Base-by-base conservation (phyloP, 2,797 vertebrate genomes). In the Coendou prehensilis region DNA sequence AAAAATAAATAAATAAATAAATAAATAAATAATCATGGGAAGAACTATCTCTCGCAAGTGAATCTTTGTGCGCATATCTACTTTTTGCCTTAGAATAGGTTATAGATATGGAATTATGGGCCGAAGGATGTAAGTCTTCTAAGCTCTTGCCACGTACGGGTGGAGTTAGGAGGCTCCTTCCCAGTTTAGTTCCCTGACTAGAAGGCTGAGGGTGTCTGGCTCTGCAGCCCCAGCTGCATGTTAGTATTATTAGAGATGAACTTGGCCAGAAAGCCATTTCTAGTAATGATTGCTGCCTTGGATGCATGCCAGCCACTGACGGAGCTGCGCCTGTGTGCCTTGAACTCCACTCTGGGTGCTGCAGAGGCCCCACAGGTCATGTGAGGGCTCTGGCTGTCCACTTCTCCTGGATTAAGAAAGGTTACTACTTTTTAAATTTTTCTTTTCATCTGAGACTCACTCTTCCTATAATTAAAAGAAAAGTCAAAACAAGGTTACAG, bases 381-480 rank as follows among this genome's bases (percentile, higher is more conserved):
- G 57, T 0, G 13, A 81, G 50, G 71, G 37, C 79, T 41, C n/a
- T 63, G 45, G 45, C 81, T 2, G 2, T 54, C 63, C 37, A 30
- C 63, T 18, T 33, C 28, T 20, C 20, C 30, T 61, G 37, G 41
- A 28, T 50, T 15, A 23, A 56, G 41, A 76, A 52, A 86, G 17
- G 57, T n/a, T 8, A 50, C 61, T 78, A 91, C 37, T 78, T 63
- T 56, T 73, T 87, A 13, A 56, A 47, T 57, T 45, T 67, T 52
- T 64, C 23, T 75, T 41, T 73, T 82, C 26, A 54, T 71, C n/a
- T 87, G 47, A 80, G 23, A 28, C 6, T 81, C 50, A 28, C 2
- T 69, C 56, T n/a, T 85, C 64, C 15, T 84, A 6, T n/a, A 52
- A 94, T 79, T 67, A 22, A 89, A 88, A 91, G 87, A 75, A 85